These are phyloP conservation scores for Pseudomugil tenellus DNA, from an alignment of 2,797 vertebrate species.

Conservation along the genomic window DNA sequence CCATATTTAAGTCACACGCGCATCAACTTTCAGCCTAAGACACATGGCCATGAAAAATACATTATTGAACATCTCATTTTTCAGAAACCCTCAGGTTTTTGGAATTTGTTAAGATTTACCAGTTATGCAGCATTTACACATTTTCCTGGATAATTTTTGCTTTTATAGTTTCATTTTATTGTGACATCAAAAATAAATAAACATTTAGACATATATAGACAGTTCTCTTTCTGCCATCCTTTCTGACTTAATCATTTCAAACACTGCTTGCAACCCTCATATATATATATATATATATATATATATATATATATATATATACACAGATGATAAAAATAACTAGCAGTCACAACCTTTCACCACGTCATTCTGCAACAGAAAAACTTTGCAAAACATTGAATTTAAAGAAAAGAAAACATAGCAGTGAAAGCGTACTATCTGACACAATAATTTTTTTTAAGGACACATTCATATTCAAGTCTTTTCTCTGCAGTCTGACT, in stretches of 20 bases:
- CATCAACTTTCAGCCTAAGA: not conserved
- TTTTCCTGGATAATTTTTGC: constrained; percentile 61
- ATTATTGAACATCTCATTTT: not conserved
- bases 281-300: constrained; percentile 8
- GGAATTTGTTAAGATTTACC: not conserved
- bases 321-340: constrained; percentile 50
- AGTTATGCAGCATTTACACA: constrained; percentile 48
- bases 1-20: not conserved
- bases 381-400: constrained; percentile 49
- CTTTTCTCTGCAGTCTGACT: constrained; percentile 57
- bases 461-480: constrained; percentile 80
- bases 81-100: not conserved
- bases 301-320: too few species aligned
- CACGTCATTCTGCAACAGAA: constrained; percentile 37
- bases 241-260: constrained; percentile 45
- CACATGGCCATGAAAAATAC: not conserved
- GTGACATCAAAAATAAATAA: constrained; percentile 84
- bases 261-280: constrained; percentile 45
- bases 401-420: constrained; percentile 36
- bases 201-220: constrained; percentile 63
- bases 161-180: constrained; percentile 68
- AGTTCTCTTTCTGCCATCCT: constrained; percentile 65
- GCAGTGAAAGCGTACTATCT: constrained; percentile 37
- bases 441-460: constrained; percentile 48
- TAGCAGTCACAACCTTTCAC: constrained; percentile 46